Percentiles rank a stretch among this genome's conserved stretches.
phyloP scores from a whole-genome alignment of 1,140 invertebrate species.

The Microvelia longipes region DNA sequence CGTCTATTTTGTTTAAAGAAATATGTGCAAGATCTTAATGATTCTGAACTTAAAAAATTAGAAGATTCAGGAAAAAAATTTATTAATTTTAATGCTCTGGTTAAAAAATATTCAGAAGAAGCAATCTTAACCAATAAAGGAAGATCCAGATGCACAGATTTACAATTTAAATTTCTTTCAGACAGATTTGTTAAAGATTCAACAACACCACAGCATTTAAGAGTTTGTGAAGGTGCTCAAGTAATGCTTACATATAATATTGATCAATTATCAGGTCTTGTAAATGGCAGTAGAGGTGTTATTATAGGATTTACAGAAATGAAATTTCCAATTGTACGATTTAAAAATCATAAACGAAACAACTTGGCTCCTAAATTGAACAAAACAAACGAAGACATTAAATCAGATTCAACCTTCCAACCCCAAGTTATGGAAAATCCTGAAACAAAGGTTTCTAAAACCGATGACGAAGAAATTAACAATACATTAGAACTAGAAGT shows the following conservation, averaged over 20 bases:
- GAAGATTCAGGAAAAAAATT: not conserved
- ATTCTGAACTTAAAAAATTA: not conserved
- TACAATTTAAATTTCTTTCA: not conserved
- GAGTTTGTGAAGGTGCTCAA: not conserved
- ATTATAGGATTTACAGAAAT: not conserved
- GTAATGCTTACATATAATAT: not conserved
- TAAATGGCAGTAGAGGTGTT: not conserved
- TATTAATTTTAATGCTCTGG: not conserved
- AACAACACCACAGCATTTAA: not conserved
- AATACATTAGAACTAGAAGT: not conserved
- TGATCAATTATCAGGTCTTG: not conserved
- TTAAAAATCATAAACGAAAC: not conserved
- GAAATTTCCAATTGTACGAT: not conserved
- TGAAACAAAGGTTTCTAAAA: not conserved
- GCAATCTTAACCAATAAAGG: not conserved
- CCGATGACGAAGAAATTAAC: not conserved
- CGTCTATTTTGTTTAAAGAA: not conserved
- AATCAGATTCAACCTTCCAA: not conserved
- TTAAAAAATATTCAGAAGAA: not conserved
- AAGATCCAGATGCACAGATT: not conserved
- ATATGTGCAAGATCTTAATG: not conserved
- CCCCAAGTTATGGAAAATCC: not conserved
- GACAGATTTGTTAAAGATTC: not conserved
- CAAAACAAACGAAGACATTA: not conserved
- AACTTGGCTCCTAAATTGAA: not conserved